Percentiles rank a stretch among this genome's conserved stretches.
These are phyloP conservation scores for Pachypanchax playfairii DNA, from an alignment of 2,113 vertebrate genomes.

Conservation along the genomic window DNA sequence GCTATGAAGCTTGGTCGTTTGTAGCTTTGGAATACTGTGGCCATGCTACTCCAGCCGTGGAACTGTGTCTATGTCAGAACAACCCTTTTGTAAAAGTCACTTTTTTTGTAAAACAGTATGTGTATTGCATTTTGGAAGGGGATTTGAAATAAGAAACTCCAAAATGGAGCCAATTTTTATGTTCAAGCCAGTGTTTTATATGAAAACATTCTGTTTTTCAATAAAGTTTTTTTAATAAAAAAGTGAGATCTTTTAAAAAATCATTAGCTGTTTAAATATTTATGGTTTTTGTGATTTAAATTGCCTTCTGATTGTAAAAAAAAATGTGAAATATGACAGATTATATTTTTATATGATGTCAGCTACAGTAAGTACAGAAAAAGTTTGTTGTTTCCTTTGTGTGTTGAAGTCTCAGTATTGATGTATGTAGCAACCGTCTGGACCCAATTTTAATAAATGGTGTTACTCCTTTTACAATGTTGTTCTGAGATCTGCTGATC, in stretches of 20 bases:
- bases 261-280: constrained; percentile 47
- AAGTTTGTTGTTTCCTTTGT: constrained; percentile 47
- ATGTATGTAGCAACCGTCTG: constrained; percentile 44
- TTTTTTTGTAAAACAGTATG: constrained; percentile 50
- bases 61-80: constrained; percentile 64
- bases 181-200: constrained; percentile 62
- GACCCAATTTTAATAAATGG: constrained; percentile 50
- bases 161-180: constrained; percentile 38
- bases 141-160: constrained; percentile 50
- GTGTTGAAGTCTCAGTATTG: constrained; percentile 59
- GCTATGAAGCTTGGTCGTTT: constrained; percentile 62
- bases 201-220: constrained; percentile 48
- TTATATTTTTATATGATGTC: constrained; percentile 74
- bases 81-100: constrained; percentile 67
- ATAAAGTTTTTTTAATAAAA: constrained; percentile 41
- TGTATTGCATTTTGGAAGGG: constrained; percentile 35
- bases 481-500: constrained; percentile 37
- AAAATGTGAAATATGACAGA: constrained; percentile 62
- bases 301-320: constrained; percentile 74
- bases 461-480: constrained; percentile 44
- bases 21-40: constrained; percentile 76
- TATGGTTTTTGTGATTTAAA: constrained; percentile 64
- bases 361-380: constrained; percentile 33
- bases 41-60: constrained; percentile 66
- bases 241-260: constrained; percentile 29